phyloP scores from a whole-genome alignment of 1,140 invertebrate genomes.

The Bombus picipes region DNA sequence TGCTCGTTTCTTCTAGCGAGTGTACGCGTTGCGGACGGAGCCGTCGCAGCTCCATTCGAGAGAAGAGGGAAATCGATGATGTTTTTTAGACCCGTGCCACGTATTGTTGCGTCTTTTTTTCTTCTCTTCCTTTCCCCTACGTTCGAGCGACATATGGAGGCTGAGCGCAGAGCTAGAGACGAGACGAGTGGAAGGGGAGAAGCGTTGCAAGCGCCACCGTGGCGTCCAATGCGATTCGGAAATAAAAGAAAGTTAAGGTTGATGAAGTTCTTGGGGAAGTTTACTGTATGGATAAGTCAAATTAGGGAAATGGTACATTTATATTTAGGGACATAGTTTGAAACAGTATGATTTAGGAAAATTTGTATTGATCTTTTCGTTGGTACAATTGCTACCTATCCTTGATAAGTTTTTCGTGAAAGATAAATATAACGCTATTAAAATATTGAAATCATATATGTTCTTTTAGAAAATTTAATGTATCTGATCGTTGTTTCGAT shows the following conservation, averaged over 20 bases:
- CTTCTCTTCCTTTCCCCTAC: neutral
- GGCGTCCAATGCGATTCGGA: neutral
- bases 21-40: constrained; percentile 35
- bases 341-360: neutral
- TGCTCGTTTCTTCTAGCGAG: constrained; percentile 51
- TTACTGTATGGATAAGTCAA: neutral
- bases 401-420: neutral
- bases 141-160: constrained; percentile 31
- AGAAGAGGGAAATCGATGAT: constrained; percentile 30
- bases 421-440: neutral
- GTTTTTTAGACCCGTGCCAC: neutral
- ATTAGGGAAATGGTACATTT: neutral
- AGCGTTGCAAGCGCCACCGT: constrained; percentile 11
- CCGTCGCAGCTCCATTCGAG: neutral
- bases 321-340: neutral
- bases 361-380: neutral
- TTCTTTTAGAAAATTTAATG: neutral
- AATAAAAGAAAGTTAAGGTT: neutral
- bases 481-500: neutral
- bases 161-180: constrained; percentile 3
- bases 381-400: constrained; percentile 11
- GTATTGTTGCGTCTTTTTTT: constrained; percentile 26
- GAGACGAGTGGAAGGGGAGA: neutral
- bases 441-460: neutral
- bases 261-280: neutral